Base-by-base conservation (phyloP, 2,113 vertebrate genomes). In the Hippocampus abdominalis region DNA sequence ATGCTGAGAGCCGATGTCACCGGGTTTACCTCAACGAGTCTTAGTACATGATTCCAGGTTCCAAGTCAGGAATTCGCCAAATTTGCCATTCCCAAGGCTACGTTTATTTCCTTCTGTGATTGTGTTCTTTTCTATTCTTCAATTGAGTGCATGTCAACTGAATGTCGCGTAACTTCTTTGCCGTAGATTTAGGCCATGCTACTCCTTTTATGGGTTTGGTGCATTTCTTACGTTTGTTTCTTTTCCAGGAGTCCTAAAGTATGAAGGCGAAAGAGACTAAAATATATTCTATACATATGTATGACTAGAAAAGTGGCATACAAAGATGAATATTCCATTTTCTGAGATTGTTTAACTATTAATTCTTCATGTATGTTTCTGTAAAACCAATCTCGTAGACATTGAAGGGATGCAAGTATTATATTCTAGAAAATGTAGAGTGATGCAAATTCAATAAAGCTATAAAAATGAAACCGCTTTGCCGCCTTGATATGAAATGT, bases 101-200 rank as follows among this genome's bases (percentile, higher is more conserved):
- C 81, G 78, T 79, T 85, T 86, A 80, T 76, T 82, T 82, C 81
- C 66, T 83, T 83, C 85, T 79, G 70, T 81, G 83, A 71, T 84
- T 72, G 82, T 85, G 76, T 88, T 81, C 70, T 88, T 90, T 87
- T 88, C 74, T 86, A 84, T 84, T 77, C 84, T 81, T 88, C 81
- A 82, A 78, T 75, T 83, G 90, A 88, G 88, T 93, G 93, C 93
- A 94, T 94, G 93, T 90, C 87, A 82, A 90, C 78, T 93, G 82
- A 89, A 92, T 90, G 91, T 94, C 79, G 83, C 89, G 88, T 91
- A 89, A 86, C 87, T 88, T 79, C 84, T 88, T 91, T 89, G 89
- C 88, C 80, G 89, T 93, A 93, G 91, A 90, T 80, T 90, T 90
- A 92, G 92, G 91, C 88, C 81, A 90, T 91, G 88, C 86, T 91